phyloP scores from a whole-genome alignment of 2,113 vertebrate species.

The Phaethornis superciliosus region DNA sequence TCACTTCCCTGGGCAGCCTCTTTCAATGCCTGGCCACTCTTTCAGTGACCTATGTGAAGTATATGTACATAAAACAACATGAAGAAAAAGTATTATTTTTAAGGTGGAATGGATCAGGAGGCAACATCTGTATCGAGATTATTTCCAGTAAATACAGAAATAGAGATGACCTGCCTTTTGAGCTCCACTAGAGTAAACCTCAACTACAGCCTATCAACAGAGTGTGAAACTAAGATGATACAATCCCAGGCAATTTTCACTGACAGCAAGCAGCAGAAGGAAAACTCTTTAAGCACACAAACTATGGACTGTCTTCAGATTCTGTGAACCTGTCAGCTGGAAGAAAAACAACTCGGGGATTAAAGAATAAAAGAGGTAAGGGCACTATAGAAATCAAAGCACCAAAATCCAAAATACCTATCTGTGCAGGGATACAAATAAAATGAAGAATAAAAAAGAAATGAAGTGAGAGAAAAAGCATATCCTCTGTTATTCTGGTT shows the following conservation, averaged over 20 bases:
- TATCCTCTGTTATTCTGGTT: background rate
- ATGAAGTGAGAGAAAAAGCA: background rate
- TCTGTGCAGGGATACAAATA: background rate
- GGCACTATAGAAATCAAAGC: background rate
- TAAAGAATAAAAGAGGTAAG: constrained; percentile 4
- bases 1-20: too few species aligned
- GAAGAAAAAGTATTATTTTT: constrained; percentile 8
- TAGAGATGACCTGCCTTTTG: background rate
- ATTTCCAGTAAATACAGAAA: background rate
- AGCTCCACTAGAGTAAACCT: constrained; percentile 1
- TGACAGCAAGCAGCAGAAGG: constrained; percentile 59
- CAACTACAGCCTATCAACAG: background rate
- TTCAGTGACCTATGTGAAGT: background rate
- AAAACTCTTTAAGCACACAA: constrained; percentile 29
- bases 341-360: background rate
- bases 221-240: constrained; percentile 50
- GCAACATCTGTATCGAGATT: background rate
- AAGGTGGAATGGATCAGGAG: background rate
- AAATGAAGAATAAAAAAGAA: background rate
- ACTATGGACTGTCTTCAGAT: constrained; percentile 16
- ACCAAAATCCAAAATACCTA: background rate
- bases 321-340: constrained; percentile 4
- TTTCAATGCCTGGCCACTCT: too few species aligned
- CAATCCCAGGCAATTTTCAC: constrained; percentile 58
- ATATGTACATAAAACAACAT: background rate